Conservation (phyloP, 2,888 invertebrate species). For the Iselma pallidipennis region DNA sequence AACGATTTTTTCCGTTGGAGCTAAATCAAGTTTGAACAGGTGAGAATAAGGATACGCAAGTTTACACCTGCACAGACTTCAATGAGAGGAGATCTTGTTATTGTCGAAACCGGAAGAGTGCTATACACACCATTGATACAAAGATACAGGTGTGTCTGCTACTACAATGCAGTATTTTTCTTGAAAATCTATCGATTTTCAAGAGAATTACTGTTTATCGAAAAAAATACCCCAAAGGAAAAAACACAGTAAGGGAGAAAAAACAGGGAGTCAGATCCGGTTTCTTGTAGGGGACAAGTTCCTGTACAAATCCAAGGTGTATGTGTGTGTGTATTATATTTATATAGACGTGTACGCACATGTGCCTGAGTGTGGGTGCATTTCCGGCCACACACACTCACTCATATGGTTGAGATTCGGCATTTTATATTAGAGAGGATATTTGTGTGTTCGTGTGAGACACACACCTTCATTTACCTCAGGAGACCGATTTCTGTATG, state of each 20-base stretch:
- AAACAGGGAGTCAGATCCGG: neutral
- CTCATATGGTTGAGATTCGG: conserved; percentile 1
- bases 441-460: neutral
- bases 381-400: conserved; percentile 2
- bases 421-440: neutral
- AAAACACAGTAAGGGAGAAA: neutral
- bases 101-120: neutral
- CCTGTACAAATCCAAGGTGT: conserved; percentile 1
- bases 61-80: no score
- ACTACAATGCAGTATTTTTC: neutral
- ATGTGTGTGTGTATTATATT: no score
- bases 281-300: conserved; percentile 3
- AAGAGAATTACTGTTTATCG: neutral
- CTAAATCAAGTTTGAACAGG: neutral
- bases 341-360: neutral
- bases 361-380: conserved; percentile 3
- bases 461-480: conserved; percentile 10
- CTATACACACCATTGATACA: no score
- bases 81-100: no score
- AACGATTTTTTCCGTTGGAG: no score
- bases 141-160: neutral
- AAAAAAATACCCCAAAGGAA: neutral
- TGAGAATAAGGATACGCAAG: neutral
- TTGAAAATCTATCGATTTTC: neutral
- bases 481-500: neutral